Base-by-base conservation (phyloP, 2,888 invertebrate species). In the Eudemis profundana region DNA sequence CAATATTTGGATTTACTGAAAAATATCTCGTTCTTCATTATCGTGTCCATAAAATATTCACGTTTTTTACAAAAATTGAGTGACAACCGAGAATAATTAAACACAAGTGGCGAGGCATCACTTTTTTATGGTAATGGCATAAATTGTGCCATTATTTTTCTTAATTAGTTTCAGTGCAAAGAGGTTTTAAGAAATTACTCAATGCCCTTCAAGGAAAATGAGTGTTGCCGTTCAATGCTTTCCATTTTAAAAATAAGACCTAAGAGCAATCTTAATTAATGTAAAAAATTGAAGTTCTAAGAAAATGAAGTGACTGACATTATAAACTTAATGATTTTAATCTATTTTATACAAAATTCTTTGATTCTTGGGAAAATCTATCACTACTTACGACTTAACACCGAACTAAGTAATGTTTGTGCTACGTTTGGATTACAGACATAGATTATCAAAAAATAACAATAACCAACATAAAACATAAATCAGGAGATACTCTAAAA, bases 121-220 rank as follows among this genome's bases (percentile, higher is more conserved):
- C 36, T 36, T 59, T 47, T 8, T 15, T 38, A 38, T 46, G 59
- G 15, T 38, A 47, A 36, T 59, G 15, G 17, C 23, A 23, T 4
- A 29, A 10, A 15, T 56, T 12, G 8, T 44, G 27, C 15, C 5
- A 36, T 47, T 57, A 21, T 36, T 15, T 17, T 36, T 33, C 8
- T 44, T 8, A 14, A 33, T 57, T 17, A 42, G 15, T 17, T 42
- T 15, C 19, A 21, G n/a, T 21, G n/a, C 21, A 46, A 44, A 23
- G 19, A 21, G 19, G 21, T 21, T 19, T 46, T 19, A 46, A 46
- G 21, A 44, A 21, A 44, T 44, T 44, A 44, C 12, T n/a, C 44
- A 21, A n/a, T 21, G 21, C 19, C 21, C 46, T 46, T 46, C 46
- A 21, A 21, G 21, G 19, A 46, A 21, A 21, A 46, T 21, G 19